These are phyloP conservation scores for Drosophila picticornis DNA, from an alignment of 2,888 invertebrate species.

Conservation along the genomic window DNA sequence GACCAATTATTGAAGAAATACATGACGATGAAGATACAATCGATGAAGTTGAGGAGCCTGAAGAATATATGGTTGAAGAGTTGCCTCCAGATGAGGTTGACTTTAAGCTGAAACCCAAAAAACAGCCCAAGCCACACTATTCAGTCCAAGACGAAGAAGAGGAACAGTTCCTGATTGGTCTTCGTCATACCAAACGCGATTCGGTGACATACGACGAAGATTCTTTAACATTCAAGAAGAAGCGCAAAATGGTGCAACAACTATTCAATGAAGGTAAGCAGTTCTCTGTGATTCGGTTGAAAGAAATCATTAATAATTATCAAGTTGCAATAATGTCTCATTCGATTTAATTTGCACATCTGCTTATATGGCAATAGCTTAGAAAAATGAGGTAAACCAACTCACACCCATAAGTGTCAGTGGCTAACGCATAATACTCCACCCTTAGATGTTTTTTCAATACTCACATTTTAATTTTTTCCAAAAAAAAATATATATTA, in stretches of 20 bases:
- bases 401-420: constrained; percentile 64
- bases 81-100: constrained; percentile 85
- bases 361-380: constrained; percentile 85
- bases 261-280: constrained; percentile 86
- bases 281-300: neutral
- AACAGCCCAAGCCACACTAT: constrained; percentile 85
- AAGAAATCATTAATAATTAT: constrained; percentile 7
- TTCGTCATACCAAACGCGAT: constrained; percentile 86
- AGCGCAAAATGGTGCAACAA: constrained; percentile 88
- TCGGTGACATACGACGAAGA: constrained; percentile 88
- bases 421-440: constrained; percentile 72
- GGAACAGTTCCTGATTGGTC: constrained; percentile 86
- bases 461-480: neutral
- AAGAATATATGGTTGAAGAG: constrained; percentile 87
- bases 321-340: constrained; percentile 41
- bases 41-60: constrained; percentile 86
- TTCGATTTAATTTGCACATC: constrained; percentile 49
- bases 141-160: constrained; percentile 87
- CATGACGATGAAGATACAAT: constrained; percentile 87
- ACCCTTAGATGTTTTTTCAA: constrained; percentile 18
- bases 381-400: constrained; percentile 82
- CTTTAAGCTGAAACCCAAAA: constrained; percentile 86
- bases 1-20: constrained; percentile 88
- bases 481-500: neutral
- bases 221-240: constrained; percentile 89